Evolutionary conservation across 2,797 vertebrate genomes (phyloP).

Genomic region (Galagoides demidoff): DNA sequence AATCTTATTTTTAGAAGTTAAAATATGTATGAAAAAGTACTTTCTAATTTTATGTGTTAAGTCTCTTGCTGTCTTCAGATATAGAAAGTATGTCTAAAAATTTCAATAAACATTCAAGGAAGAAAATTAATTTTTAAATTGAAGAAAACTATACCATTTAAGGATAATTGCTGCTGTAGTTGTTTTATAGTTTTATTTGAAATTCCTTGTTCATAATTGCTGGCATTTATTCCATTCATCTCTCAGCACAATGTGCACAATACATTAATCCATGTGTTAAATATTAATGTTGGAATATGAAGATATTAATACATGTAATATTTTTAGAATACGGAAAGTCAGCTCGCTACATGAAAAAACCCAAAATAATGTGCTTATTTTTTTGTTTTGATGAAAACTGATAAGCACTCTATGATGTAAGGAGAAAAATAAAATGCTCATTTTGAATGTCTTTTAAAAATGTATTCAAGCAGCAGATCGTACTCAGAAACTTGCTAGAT

Average conservation of each 20-base stretch:
- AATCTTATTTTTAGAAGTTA: slow-evolving; percentile 58
- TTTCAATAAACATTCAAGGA: slow-evolving; percentile 46
- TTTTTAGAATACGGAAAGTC: slow-evolving; percentile 10
- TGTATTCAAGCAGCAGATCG: background rate
- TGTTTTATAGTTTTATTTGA: slow-evolving; percentile 63
- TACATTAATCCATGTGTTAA: slow-evolving; percentile 45
- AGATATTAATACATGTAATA: slow-evolving; percentile 44
- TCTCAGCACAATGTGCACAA: slow-evolving; percentile 1
- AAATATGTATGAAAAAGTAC: slow-evolving; percentile 51
- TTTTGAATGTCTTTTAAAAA: background rate
- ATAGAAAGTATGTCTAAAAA: slow-evolving; percentile 38
- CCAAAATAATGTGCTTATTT: background rate
- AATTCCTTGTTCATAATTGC: slow-evolving; percentile 59
- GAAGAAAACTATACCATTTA: slow-evolving; percentile 53
- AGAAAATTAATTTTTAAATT: slow-evolving; percentile 58
- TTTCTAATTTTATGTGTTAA: slow-evolving; percentile 58
- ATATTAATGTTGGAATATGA: slow-evolving; percentile 13
- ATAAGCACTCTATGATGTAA: background rate
- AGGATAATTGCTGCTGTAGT: slow-evolving; percentile 50
- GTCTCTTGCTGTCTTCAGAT: slow-evolving; percentile 40
- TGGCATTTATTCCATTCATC: slow-evolving; percentile 41
- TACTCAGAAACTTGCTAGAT: background rate
- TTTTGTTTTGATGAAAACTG: slow-evolving; percentile 23
- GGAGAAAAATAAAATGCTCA: background rate
- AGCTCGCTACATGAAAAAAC: background rate